These are phyloP conservation scores for Lacerta agilis DNA, from an alignment of 2,797 vertebrate species.

Conservation along the genomic window DNA sequence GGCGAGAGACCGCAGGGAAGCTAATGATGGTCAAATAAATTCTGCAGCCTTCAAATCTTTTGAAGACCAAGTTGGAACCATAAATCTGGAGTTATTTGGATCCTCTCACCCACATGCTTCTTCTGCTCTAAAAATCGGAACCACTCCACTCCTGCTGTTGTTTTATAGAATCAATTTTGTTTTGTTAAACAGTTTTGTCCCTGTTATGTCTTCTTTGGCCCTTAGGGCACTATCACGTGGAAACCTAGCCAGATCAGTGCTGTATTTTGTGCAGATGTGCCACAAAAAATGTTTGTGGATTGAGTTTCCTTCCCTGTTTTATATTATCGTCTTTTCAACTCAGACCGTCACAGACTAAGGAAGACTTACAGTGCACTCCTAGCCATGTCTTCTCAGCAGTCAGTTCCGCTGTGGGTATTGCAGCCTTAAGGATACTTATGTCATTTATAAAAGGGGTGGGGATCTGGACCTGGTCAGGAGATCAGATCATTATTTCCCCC, in stretches of 20 bases:
- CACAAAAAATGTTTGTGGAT: slow-evolving; percentile 66
- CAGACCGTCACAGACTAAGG: slow-evolving; percentile 58
- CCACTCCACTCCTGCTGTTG: background rate
- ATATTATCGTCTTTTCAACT: slow-evolving; percentile 76
- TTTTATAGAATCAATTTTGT: background rate
- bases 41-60: too few relatives aligned
- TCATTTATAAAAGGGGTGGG: too few relatives aligned
- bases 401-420: too few relatives aligned
- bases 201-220: background rate
- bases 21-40: background rate
- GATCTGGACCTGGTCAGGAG: too few relatives aligned
- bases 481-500: too few relatives aligned
- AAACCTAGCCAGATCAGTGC: slow-evolving; percentile 66
- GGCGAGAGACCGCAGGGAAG: background rate
- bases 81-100: background rate
- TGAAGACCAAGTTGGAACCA: too few relatives aligned
- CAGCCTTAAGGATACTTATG: slow-evolving; percentile 33
- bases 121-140: background rate
- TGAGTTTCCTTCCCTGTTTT: slow-evolving; percentile 66
- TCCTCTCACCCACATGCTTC: background rate
- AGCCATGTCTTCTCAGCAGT: too few relatives aligned
- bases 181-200: background rate
- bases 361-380: slow-evolving; percentile 21
- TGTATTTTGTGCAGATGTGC: slow-evolving; percentile 68
- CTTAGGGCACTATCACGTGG: slow-evolving; percentile 62